Conservation (phyloP, 2,797 vertebrate species). For the Glossophaga mutica region DNA sequence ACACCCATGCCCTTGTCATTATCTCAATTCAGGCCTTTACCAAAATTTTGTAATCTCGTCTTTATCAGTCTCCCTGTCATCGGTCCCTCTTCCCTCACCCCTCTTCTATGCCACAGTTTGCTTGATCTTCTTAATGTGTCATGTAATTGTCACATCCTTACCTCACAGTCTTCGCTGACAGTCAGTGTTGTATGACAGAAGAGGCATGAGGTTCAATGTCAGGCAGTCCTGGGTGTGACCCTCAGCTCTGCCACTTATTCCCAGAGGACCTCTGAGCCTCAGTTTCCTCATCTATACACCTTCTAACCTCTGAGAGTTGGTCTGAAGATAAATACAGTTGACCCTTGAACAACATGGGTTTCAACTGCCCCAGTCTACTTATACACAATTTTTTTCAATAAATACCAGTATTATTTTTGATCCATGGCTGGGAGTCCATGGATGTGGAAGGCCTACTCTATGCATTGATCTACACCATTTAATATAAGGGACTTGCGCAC, state of each 20-base stretch:
- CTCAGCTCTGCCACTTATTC: not conserved
- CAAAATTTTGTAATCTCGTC: not conserved
- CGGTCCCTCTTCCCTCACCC: not conserved
- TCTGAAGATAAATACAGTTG: not conserved
- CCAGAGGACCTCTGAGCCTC: not conserved
- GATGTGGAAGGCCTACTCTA: not conserved
- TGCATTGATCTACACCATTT: not conserved
- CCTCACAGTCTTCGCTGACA: not conserved
- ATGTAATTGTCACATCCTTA: not conserved
- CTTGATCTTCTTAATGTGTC: not conserved
- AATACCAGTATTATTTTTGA: not conserved
- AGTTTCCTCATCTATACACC: not conserved
- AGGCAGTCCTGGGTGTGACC: not conserved
- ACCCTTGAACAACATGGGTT: not conserved
- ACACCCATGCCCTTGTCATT: not conserved
- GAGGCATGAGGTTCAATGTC: not conserved
- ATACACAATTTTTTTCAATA: not conserved
- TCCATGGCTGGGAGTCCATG: not conserved
- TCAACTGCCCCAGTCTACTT: not conserved
- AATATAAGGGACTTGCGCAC: not conserved
- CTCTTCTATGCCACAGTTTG: not conserved
- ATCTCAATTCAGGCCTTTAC: not conserved
- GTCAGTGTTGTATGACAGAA: not conserved
- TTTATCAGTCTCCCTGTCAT: not conserved
- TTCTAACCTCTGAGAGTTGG: not conserved